Percentiles rank a stretch among this genome's conserved stretches.
Evolutionary conservation across 2,797 vertebrate species (phyloP).

Genomic region (Moxostoma hubbsi): DNA sequence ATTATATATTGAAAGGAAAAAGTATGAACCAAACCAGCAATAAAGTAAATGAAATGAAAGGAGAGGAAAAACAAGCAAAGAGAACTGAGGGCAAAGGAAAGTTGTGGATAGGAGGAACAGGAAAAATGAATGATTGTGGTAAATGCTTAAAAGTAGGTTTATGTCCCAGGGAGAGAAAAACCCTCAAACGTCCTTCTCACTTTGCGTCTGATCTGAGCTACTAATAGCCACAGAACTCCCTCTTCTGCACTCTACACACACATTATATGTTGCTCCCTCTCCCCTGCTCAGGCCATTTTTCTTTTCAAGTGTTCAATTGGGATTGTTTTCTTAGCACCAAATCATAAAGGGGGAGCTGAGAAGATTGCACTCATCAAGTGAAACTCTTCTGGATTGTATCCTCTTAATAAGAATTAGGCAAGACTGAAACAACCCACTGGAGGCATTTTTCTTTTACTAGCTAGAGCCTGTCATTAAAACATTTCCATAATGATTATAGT

Average conservation of each 20-base stretch:
- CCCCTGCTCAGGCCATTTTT: neutral
- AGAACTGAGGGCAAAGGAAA: slow-evolving; percentile 50
- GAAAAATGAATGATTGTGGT: slow-evolving; percentile 62
- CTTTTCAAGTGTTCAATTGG: slow-evolving; percentile 49
- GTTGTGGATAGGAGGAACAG: slow-evolving; percentile 52
- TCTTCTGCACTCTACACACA: slow-evolving; percentile 14
- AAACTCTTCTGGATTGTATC: slow-evolving; percentile 28
- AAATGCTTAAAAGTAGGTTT: slow-evolving; percentile 66
- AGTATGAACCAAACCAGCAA: neutral
- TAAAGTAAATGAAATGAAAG: slow-evolving; percentile 17
- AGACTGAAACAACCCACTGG: slow-evolving; percentile 5
- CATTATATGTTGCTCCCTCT: slow-evolving; percentile 42
- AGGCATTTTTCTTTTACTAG: slow-evolving; percentile 10
- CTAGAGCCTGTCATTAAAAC: neutral
- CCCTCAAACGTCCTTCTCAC: slow-evolving; percentile 56
- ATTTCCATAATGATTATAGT: slow-evolving; percentile 16
- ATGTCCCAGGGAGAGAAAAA: slow-evolving; percentile 71
- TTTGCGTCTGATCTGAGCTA: slow-evolving; percentile 52
- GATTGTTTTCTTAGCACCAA: slow-evolving; percentile 52
- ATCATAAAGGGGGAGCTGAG: slow-evolving; percentile 41
- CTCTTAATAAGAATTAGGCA: slow-evolving; percentile 3
- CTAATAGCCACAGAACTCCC: slow-evolving; percentile 50
- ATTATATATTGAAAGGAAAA: slow-evolving; percentile 23
- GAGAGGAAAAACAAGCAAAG: no score
- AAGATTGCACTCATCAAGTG: slow-evolving; percentile 22